A percentile compares a stretch with the other conserved stretches of the same genome.
Conservation (phyloP, 2,888 invertebrate genomes). For the Sussaba pulchella region DNA sequence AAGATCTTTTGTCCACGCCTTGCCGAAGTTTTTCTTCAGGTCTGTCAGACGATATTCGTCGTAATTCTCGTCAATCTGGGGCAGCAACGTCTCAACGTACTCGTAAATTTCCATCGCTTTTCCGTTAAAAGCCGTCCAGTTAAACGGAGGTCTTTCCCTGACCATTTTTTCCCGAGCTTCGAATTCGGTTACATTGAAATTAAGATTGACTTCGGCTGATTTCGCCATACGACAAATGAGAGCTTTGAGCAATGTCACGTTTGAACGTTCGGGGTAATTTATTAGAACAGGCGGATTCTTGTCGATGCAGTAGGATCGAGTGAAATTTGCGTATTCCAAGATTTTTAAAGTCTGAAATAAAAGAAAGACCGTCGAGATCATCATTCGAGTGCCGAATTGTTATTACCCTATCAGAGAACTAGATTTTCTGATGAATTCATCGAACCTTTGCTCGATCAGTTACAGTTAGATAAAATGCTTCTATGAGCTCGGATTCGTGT, state of each 20-base stretch:
- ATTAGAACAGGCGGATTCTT: slow-evolving; percentile 71
- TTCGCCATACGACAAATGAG: slow-evolving; percentile 76
- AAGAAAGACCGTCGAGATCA: no score
- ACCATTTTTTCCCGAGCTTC: slow-evolving; percentile 58
- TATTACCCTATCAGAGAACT: no score
- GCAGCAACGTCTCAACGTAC: slow-evolving; percentile 75
- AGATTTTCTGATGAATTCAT: neutral
- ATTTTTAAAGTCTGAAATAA: slow-evolving; percentile 75
- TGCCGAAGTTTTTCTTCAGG: slow-evolving; percentile 70
- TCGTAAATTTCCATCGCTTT: slow-evolving; percentile 76
- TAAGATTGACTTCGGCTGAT: slow-evolving; percentile 73
- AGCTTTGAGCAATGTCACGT: slow-evolving; percentile 75
- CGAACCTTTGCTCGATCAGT: slow-evolving; percentile 77
- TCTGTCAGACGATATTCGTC: slow-evolving; percentile 64
- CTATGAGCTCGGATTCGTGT: slow-evolving; percentile 74
- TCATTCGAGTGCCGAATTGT: no score
- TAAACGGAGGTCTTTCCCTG: slow-evolving; percentile 68
- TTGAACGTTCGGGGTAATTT: slow-evolving; percentile 77
- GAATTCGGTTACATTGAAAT: slow-evolving; percentile 71
- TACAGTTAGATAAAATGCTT: slow-evolving; percentile 79
- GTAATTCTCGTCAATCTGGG: slow-evolving; percentile 70
- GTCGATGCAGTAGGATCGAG: slow-evolving; percentile 73
- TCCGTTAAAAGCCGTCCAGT: slow-evolving; percentile 79
- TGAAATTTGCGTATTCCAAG: slow-evolving; percentile 78
- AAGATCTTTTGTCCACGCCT: slow-evolving; percentile 74